Evolutionary conservation across 2,888 invertebrate species (phyloP).

Genomic region (Apotomis capreana): DNA sequence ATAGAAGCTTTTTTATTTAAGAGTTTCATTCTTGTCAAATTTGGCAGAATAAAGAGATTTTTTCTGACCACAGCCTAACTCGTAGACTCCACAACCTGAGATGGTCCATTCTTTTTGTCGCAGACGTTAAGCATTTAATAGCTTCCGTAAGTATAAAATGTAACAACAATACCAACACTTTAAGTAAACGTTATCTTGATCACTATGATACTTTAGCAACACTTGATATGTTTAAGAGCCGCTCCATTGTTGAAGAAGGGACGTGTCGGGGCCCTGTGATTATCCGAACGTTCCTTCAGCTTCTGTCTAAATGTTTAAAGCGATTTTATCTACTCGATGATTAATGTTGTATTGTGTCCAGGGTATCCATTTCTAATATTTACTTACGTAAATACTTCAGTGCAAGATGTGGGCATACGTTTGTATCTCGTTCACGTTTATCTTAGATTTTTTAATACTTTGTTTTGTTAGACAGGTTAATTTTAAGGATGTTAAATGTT

Average conservation of each 20-base stretch:
- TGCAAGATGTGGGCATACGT: too few species aligned
- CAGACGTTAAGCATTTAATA: constrained; percentile 35
- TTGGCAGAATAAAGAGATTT: neutral
- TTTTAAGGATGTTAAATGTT: too few species aligned
- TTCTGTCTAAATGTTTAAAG: constrained; percentile 54
- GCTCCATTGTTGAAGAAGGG: constrained; percentile 51
- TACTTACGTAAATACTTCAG: neutral
- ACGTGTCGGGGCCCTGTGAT: constrained; percentile 50
- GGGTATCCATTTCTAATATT: neutral
- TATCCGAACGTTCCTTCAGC: constrained; percentile 46
- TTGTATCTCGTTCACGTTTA: too few species aligned
- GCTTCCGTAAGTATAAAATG: constrained; percentile 46
- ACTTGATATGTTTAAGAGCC: constrained; percentile 69
- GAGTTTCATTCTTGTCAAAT: too few species aligned
- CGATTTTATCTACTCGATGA: constrained; percentile 43
- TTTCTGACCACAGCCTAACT: neutral
- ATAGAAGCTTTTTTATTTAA: too few species aligned
- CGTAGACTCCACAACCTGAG: neutral
- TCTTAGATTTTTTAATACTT: too few species aligned
- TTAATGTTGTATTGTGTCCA: constrained; percentile 4
- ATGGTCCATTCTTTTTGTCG: constrained; percentile 27
- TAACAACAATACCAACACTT: constrained; percentile 62
- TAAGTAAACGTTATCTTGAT: constrained; percentile 60
- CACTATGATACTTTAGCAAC: constrained; percentile 63
- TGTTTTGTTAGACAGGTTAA: too few species aligned